Evolutionary conservation across 2,888 invertebrate genomes (phyloP).

Genomic region (Acholoe squamosa): DNA sequence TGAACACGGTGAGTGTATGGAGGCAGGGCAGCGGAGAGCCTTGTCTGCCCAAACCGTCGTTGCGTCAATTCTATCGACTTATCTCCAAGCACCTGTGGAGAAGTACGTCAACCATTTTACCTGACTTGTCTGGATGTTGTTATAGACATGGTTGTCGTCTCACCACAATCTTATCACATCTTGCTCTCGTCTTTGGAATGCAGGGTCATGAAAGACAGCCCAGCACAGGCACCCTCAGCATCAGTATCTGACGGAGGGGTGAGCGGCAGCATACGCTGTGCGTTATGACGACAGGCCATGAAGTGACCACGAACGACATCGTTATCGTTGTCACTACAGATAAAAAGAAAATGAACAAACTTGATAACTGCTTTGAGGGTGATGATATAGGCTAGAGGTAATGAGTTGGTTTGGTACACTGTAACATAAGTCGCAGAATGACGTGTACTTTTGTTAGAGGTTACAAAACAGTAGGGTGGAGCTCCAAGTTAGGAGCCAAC

Average conservation of each 20-base stretch:
- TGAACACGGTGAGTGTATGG: constrained; percentile 53
- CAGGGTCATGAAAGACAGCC: constrained; percentile 63
- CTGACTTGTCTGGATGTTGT: constrained; percentile 30
- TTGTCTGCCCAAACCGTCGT: constrained; percentile 39
- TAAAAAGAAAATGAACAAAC: background rate
- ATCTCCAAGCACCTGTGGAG: constrained; percentile 59
- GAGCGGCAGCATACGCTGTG: constrained; percentile 39
- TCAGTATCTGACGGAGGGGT: background rate
- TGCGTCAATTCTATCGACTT: constrained; percentile 56
- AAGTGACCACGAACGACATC: constrained; percentile 52
- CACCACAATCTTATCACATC: constrained; percentile 64
- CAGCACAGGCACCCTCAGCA: constrained; percentile 21
- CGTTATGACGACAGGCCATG: constrained; percentile 55
- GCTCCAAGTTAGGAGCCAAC: no score
- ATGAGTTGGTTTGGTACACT: no score
- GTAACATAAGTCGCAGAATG: no score
- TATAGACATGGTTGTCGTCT: constrained; percentile 45
- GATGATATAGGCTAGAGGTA: no score
- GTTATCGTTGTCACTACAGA: constrained; percentile 48
- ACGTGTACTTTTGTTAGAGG: no score
- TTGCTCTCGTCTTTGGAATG: constrained; percentile 64
- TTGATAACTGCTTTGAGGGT: no score
- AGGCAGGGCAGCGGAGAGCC: constrained; percentile 48
- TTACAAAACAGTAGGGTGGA: no score
- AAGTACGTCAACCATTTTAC: constrained; percentile 42